These are phyloP conservation scores for Watersipora subatra DNA, from an alignment of 1,140 invertebrate genomes.

Conservation along the genomic window DNA sequence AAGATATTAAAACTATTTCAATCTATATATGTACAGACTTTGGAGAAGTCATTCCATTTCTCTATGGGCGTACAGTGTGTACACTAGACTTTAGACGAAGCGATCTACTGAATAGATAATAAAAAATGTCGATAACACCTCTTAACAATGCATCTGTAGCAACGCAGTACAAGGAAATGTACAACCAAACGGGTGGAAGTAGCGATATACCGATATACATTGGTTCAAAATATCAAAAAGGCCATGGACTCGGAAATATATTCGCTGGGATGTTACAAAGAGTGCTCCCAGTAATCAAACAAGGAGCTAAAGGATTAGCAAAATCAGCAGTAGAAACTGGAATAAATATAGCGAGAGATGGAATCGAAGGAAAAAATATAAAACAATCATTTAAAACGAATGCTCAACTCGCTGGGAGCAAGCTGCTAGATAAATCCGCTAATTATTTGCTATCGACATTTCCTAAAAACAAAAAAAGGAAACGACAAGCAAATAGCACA, in stretches of 20 bases:
- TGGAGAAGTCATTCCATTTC: background rate
- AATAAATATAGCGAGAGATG: background rate
- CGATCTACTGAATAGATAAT: background rate
- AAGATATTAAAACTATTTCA: background rate
- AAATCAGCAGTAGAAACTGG: background rate
- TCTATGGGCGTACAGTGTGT: background rate
- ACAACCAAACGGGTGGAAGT: background rate
- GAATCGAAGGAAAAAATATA: background rate
- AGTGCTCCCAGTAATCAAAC: background rate
- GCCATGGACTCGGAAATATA: background rate
- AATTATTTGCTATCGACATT: too few species aligned
- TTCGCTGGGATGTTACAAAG: background rate
- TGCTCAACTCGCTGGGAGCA: too few species aligned
- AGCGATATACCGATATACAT: background rate
- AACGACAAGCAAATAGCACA: background rate
- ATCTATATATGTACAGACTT: background rate
- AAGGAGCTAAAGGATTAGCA: background rate
- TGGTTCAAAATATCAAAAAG: background rate
- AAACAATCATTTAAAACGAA: background rate
- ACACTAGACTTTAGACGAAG: background rate
- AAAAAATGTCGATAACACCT: background rate
- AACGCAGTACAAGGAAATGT: background rate
- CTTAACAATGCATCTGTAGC: background rate
- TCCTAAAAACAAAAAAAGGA: background rate
- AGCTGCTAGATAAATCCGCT: too few species aligned